Conservation (phyloP, 2,888 invertebrate genomes). For the Acronicta alni region DNA sequence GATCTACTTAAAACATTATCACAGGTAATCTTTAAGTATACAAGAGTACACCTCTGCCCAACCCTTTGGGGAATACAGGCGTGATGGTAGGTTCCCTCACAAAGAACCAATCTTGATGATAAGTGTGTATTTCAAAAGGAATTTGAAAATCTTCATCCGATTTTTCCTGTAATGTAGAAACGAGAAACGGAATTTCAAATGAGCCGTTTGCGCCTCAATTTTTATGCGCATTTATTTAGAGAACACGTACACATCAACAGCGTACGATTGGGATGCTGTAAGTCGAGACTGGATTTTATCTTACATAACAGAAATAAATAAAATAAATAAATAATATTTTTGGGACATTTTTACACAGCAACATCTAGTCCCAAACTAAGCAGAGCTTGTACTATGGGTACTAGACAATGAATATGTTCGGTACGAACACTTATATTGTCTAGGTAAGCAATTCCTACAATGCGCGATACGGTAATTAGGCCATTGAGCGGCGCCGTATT, state of each 20-base stretch:
- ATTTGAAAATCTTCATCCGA: constrained; percentile 33
- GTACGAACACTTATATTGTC: too few relatives aligned
- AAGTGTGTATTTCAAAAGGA: constrained; percentile 31
- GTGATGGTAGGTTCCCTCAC: constrained; percentile 1
- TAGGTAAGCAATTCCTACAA: too few relatives aligned
- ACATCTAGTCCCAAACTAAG: too few relatives aligned
- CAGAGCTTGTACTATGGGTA: too few relatives aligned
- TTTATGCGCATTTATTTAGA: constrained; percentile 45
- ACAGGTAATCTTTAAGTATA: neutral
- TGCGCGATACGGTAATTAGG: too few relatives aligned
- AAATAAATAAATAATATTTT: too few relatives aligned
- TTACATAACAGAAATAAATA: too few relatives aligned
- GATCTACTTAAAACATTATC: too few relatives aligned
- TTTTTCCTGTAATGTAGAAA: constrained; percentile 29
- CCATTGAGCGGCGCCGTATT: too few relatives aligned
- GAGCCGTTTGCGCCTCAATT: constrained; percentile 32
- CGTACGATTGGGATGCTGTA: constrained; percentile 21
- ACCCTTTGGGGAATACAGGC: neutral
- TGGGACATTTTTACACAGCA: too few relatives aligned
- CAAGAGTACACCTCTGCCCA: neutral
- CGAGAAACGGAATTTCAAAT: constrained; percentile 37
- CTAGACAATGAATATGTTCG: too few relatives aligned
- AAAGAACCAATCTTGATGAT: constrained; percentile 29
- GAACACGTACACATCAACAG: constrained; percentile 21
- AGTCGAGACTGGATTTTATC: neutral